Conservation (phyloP, 2,113 vertebrate genomes). For the Passer domesticus region DNA sequence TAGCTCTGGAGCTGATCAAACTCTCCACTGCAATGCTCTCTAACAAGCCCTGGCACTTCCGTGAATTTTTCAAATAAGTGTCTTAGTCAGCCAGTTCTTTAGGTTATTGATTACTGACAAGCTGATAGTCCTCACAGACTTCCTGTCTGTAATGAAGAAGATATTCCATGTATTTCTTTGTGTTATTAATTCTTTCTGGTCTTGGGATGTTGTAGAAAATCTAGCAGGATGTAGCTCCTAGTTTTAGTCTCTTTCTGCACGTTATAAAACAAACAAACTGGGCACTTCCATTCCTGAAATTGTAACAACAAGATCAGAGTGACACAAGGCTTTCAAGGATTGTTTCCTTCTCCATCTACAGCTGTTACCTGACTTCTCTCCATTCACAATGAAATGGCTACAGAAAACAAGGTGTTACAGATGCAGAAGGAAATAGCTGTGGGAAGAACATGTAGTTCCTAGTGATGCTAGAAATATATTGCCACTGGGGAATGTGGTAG, state of each 20-base stretch:
- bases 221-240: not conserved
- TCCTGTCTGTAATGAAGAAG: not conserved
- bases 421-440: not conserved
- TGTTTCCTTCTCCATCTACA: not conserved
- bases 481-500: not conserved
- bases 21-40: not conserved
- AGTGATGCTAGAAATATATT: not conserved
- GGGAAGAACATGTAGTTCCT: not conserved
- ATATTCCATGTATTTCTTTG: not conserved
- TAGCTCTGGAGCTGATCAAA: not conserved
- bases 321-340: not conserved
- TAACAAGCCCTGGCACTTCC: not conserved
- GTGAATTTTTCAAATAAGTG: not conserved
- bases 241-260: not conserved
- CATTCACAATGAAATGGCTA: not conserved
- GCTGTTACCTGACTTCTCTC: not conserved
- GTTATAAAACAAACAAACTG: not conserved
- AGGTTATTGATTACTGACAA: not conserved
- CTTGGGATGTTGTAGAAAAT: not conserved
- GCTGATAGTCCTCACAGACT: not conserved
- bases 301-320: not conserved
- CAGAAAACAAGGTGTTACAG: conserved; percentile 1
- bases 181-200: not conserved
- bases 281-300: not conserved
- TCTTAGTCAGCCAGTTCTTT: not conserved